Percentiles rank a stretch among this genome's conserved stretches.
phyloP scores from a whole-genome alignment of 2,113 vertebrate genomes.

The Kryptolebias marmoratus region DNA sequence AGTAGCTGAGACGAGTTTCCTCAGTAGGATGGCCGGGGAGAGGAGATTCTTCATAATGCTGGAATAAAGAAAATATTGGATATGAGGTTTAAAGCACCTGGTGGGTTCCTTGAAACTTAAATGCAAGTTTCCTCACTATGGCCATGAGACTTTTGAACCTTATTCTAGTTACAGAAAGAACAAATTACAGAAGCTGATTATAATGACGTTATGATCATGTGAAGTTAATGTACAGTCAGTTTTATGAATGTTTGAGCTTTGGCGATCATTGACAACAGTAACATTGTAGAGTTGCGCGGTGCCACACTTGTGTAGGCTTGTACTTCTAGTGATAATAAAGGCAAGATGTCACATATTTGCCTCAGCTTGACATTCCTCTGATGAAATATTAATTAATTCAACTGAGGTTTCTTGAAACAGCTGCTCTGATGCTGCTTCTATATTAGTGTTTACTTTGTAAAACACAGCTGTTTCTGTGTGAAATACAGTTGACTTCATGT shows the following conservation, averaged over 20 bases:
- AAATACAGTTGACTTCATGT: background rate
- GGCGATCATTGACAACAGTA: no score
- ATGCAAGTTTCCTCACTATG: background rate
- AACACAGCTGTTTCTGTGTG: background rate
- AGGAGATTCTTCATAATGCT: background rate
- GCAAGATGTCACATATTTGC: background rate
- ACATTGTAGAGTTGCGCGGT: no score
- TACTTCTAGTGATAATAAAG: conserved; percentile 2
- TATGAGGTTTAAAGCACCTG: background rate
- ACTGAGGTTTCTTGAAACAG: conserved; percentile 15
- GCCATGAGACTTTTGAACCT: background rate
- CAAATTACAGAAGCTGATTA: no score
- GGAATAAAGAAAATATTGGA: background rate
- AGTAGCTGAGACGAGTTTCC: no score
- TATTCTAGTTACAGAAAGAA: background rate
- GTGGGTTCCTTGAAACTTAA: background rate
- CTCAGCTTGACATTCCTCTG: conserved; percentile 16
- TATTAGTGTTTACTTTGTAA: background rate
- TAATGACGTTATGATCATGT: no score
- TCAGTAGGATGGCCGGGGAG: no score
- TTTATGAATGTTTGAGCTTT: no score
- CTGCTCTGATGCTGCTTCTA: conserved; percentile 12
- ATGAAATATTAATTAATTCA: conserved; percentile 32
- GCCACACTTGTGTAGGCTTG: background rate
- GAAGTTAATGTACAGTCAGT: no score